phyloP scores from a whole-genome alignment of 2,113 vertebrate genomes.

The Pongo pygmaeus region DNA sequence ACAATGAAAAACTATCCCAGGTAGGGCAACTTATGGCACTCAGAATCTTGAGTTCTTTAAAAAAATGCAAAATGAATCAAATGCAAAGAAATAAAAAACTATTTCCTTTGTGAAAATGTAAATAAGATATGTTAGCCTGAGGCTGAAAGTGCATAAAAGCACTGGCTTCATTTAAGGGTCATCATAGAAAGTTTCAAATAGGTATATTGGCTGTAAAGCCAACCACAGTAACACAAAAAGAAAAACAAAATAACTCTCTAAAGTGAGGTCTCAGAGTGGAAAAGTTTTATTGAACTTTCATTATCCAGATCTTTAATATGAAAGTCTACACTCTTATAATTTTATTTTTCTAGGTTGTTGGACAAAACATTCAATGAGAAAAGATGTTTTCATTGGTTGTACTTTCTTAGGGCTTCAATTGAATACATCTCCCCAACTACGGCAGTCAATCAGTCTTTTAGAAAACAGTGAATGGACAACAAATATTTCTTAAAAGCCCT shows the following conservation, averaged over 20 bases:
- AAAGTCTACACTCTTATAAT: too few relatives aligned
- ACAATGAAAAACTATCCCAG: neutral
- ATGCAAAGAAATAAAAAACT: neutral
- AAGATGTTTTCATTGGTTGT: neutral
- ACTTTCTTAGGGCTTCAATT: neutral
- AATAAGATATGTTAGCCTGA: neutral
- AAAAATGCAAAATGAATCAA: neutral
- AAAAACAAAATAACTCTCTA: neutral
- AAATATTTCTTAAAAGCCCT: neutral
- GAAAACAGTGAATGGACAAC: neutral
- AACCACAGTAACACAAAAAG: neutral
- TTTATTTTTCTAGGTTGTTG: too few relatives aligned
- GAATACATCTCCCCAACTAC: neutral
- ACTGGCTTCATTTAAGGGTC: neutral
- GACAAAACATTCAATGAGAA: neutral
- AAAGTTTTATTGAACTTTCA: neutral
- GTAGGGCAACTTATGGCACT: neutral
- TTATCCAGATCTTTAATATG: too few relatives aligned
- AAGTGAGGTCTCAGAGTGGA: neutral
- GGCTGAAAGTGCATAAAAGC: neutral
- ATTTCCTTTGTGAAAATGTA: conserved; percentile 40
- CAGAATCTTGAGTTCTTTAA: neutral
- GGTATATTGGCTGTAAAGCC: neutral
- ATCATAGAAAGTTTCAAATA: neutral
- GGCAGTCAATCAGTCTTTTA: neutral